Percentiles rank a stretch among this genome's conserved stretches.
These are phyloP conservation scores for Helarctos malayanus DNA, from an alignment of 2,797 vertebrate genomes.

Conservation along the genomic window DNA sequence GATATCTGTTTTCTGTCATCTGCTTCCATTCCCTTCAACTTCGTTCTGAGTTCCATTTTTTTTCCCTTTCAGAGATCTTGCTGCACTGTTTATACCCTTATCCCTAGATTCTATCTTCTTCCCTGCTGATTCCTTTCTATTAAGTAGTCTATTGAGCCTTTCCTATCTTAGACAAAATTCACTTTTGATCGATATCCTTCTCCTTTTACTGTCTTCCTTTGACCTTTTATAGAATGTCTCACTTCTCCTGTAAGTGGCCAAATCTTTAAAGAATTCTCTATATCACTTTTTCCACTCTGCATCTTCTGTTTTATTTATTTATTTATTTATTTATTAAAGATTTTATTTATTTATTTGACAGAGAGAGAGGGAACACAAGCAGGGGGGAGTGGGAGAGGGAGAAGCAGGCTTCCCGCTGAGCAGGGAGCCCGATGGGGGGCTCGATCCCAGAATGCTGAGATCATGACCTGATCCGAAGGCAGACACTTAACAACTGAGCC, in stretches of 20 bases:
- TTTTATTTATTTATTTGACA: too few relatives aligned
- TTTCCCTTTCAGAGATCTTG: neutral
- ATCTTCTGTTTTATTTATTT: neutral
- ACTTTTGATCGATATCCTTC: neutral
- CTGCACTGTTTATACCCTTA: neutral
- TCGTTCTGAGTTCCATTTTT: neutral
- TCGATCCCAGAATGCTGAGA: too few relatives aligned
- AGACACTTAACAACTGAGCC: too few relatives aligned
- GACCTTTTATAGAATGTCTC: conserved; percentile 14
- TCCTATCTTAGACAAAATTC: conserved; percentile 9
- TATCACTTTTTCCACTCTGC: neutral
- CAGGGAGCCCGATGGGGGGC: too few relatives aligned
- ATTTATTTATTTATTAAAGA: too few relatives aligned
- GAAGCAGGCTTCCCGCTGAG: too few relatives aligned
- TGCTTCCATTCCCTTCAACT: neutral
- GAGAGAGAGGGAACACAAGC: too few relatives aligned
- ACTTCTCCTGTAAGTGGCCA: neutral
- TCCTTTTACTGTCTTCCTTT: conserved; percentile 6
- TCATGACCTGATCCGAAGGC: too few relatives aligned
- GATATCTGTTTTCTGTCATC: neutral
- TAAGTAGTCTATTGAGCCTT: neutral
- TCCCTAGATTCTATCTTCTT: neutral
- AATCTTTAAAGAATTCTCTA: conserved; percentile 27
- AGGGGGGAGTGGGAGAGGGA: too few relatives aligned
- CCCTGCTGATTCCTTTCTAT: neutral